These are phyloP conservation scores for Larimichthys polyactis DNA, from an alignment of 2,113 vertebrate species.

Conservation along the genomic window DNA sequence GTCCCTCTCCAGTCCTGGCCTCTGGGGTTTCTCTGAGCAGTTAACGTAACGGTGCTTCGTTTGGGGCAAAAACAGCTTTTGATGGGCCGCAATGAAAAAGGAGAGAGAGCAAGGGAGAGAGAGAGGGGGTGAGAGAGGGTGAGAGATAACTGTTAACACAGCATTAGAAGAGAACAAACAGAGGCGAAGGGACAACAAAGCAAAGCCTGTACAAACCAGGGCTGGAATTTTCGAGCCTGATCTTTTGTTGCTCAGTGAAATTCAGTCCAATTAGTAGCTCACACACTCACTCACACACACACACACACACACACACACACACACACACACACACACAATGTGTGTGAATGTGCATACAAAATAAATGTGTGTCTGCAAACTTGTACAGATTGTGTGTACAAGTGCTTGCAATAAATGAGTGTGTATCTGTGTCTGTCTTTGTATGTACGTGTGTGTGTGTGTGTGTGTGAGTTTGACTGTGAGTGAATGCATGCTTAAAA, in stretches of 20 bases:
- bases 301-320: too few relatives aligned
- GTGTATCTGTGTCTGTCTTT: background rate
- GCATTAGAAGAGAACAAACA: too few relatives aligned
- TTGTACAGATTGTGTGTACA: background rate
- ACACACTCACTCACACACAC: conserved; percentile 6
- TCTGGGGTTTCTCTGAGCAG: conserved; percentile 36
- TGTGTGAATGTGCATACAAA: background rate
- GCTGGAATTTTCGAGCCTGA: too few relatives aligned
- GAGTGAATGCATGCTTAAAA: background rate
- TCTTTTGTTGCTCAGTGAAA: conserved; percentile 59
- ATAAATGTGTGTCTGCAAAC: background rate
- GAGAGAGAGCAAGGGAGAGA: background rate
- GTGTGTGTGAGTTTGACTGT: background rate
- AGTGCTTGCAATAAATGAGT: background rate
- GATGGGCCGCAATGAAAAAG: conserved; percentile 47
- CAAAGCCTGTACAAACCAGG: too few relatives aligned
- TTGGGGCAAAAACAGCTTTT: conserved; percentile 72
- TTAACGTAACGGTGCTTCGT: conserved; percentile 54
- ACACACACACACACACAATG: conserved; percentile 26
- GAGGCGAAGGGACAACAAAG: too few relatives aligned
- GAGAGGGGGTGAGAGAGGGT: too few relatives aligned
- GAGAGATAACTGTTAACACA: too few relatives aligned
- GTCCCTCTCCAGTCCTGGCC: conserved; percentile 51
- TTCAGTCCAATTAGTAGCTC: conserved; percentile 83
- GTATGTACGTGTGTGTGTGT: background rate